A percentile compares a stretch with the other conserved stretches of the same genome.
phyloP scores from a whole-genome alignment of 2,888 invertebrate species.

The Adelognathus sp. region DNA sequence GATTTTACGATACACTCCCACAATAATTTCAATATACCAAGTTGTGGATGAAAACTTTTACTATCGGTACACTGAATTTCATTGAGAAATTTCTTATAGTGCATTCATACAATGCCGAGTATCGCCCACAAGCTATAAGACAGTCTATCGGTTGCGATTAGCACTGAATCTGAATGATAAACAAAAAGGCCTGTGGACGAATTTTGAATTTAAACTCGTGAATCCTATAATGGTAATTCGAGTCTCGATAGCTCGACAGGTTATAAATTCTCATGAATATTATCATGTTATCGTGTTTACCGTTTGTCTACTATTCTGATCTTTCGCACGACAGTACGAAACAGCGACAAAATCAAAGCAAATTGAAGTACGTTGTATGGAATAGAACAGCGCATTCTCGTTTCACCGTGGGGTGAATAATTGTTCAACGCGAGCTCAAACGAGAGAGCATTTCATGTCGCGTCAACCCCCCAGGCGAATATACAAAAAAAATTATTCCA shows the following conservation, averaged over 20 bases:
- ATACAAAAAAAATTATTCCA: not conserved
- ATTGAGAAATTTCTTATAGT: too few relatives aligned
- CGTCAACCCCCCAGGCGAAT: not conserved
- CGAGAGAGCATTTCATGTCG: not conserved
- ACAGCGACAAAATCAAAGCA: not conserved
- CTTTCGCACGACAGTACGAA: not conserved
- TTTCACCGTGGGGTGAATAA: constrained; percentile 17
- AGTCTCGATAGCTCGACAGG: not conserved
- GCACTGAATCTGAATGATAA: too few relatives aligned
- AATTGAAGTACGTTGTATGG: not conserved
- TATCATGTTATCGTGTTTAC: not conserved
- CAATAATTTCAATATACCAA: too few relatives aligned
- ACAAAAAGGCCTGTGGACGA: too few relatives aligned
- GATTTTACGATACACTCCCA: too few relatives aligned
- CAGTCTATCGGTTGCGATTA: too few relatives aligned
- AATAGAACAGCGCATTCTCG: constrained; percentile 4
- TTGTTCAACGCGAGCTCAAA: constrained; percentile 26
- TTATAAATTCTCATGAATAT: not conserved
- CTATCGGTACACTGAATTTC: too few relatives aligned
- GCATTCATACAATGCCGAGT: too few relatives aligned
- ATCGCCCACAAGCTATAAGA: too few relatives aligned
- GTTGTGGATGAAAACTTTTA: too few relatives aligned
- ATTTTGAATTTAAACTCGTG: not conserved
- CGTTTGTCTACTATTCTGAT: not conserved
- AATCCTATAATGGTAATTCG: not conserved